Conservation (phyloP, 2,888 invertebrate species). For the Tryphoninae sp. region DNA sequence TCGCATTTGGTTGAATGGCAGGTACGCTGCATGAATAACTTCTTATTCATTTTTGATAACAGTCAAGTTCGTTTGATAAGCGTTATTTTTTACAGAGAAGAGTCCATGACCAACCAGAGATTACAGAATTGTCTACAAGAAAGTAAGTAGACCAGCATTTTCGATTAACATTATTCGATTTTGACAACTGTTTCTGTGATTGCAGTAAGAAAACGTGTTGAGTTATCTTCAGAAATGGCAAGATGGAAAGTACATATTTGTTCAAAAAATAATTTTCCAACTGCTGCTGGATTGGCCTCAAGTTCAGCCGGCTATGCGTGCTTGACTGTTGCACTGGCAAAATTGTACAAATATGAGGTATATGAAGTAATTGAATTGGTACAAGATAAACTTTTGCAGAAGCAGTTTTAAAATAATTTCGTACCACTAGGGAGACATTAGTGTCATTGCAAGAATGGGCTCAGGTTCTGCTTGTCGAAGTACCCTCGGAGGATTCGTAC, state of each 20-base stretch:
- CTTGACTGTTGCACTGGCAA: constrained; percentile 86
- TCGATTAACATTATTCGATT: background rate
- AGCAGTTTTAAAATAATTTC: constrained; percentile 5
- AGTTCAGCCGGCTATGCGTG: constrained; percentile 99
- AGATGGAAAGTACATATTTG: constrained; percentile 91
- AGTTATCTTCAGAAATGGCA: constrained; percentile 80
- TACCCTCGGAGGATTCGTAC: constrained; percentile 96
- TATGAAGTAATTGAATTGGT: background rate
- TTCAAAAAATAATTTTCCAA: constrained; percentile 98
- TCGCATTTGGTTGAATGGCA: constrained; percentile 94
- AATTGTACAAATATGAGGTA: constrained; percentile 88
- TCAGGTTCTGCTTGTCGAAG: constrained; percentile 99
- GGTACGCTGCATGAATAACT: constrained; percentile 77
- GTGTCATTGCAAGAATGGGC: constrained; percentile 90
- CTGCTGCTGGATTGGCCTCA: constrained; percentile 98
- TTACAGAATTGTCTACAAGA: constrained; percentile 89
- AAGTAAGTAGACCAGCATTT: constrained; percentile 82
- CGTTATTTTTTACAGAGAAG: constrained; percentile 83
- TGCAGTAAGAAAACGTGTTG: constrained; percentile 82
- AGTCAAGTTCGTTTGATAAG: constrained; percentile 4
- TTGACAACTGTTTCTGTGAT: constrained; percentile 64
- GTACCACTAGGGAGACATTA: constrained; percentile 85
- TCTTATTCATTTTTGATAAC: constrained; percentile 24
- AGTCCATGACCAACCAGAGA: constrained; percentile 88
- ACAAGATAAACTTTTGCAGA: background rate